Evolutionary conservation across 92 coral and sea anemone genomes (phyloP).

Genomic region (Scolanthus callimorphus): DNA sequence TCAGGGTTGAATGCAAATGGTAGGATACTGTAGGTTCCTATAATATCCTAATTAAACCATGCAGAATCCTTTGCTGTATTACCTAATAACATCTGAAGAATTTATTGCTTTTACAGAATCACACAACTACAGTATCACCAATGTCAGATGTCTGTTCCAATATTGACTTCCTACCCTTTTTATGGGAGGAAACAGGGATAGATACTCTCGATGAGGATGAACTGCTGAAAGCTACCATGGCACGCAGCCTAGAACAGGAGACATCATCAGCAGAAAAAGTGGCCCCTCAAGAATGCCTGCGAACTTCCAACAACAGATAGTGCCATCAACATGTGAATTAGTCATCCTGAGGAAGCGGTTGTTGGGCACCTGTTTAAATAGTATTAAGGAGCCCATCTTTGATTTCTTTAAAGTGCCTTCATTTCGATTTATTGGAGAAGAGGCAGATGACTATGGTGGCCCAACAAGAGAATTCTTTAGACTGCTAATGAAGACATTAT

Average conservation of each 20-base stretch:
- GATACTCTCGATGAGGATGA: constrained; percentile 29
- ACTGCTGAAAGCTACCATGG: constrained; percentile 37
- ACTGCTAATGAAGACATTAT: constrained; percentile 29
- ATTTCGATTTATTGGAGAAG: constrained; percentile 37
- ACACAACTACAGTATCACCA: constrained; percentile 7
- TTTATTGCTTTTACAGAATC: constrained; percentile 9
- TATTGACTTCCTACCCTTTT: constrained; percentile 13
- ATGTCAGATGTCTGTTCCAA: constrained; percentile 7
- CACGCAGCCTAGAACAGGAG: constrained; percentile 43
- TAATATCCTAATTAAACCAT: too few species aligned
- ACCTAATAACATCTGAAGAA: background rate
- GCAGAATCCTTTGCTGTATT: background rate
- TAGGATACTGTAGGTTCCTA: too few species aligned
- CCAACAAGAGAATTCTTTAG: constrained; percentile 38
- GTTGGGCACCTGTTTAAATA: constrained; percentile 30
- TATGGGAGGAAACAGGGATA: constrained; percentile 29
- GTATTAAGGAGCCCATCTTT: constrained; percentile 31
- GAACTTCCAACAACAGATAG: constrained; percentile 23
- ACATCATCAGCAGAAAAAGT: constrained; percentile 19
- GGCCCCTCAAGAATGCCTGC: constrained; percentile 20
- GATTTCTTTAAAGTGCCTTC: constrained; percentile 37
- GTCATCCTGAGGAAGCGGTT: constrained; percentile 43
- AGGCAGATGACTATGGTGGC: constrained; percentile 29
- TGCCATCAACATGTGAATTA: constrained; percentile 18
- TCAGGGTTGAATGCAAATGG: too few species aligned